A percentile compares a stretch with the other conserved stretches of the same genome.
phyloP scores from a whole-genome alignment of 2,113 vertebrate species.

The Neogobius melanostomus region DNA sequence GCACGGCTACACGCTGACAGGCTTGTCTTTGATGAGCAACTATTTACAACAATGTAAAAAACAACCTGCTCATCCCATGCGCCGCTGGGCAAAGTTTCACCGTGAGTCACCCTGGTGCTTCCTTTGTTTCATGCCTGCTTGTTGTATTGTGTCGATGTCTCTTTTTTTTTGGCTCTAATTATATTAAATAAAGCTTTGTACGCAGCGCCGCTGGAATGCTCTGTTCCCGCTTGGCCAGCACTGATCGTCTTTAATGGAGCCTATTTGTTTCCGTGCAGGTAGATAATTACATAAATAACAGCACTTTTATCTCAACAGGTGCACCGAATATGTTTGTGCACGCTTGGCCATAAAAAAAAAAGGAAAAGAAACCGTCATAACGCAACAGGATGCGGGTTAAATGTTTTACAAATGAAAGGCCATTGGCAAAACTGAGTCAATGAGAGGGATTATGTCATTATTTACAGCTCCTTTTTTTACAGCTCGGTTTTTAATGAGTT shows the following conservation, averaged over 20 bases:
- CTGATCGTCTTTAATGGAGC: neutral
- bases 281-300: conserved; percentile 9
- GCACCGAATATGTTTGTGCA: conserved; percentile 3
- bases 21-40: conserved; percentile 66
- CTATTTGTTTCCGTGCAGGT: conserved; percentile 3
- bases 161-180: conserved; percentile 22
- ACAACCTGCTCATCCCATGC: conserved; percentile 49
- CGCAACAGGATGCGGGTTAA: neutral
- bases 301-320: conserved; percentile 8
- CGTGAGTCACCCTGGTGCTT: conserved; percentile 42
- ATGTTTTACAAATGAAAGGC: neutral
- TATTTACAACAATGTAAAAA: conserved; percentile 71
- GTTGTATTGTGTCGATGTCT: conserved; percentile 22
- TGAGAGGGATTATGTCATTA: conserved; percentile 9
- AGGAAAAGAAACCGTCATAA: neutral
- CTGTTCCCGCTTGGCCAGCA: conserved; percentile 1
- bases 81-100: conserved; percentile 39
- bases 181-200: conserved; percentile 23
- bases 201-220: conserved; percentile 18
- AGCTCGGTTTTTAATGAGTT: neutral
- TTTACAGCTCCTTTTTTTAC: neutral
- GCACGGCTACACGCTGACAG: conserved; percentile 64
- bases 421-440: conserved; percentile 2
- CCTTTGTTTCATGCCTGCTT: conserved; percentile 43
- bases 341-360: neutral